Evolutionary conservation across 2,797 vertebrate genomes (phyloP).

Genomic region (Crenuchus spilurus): DNA sequence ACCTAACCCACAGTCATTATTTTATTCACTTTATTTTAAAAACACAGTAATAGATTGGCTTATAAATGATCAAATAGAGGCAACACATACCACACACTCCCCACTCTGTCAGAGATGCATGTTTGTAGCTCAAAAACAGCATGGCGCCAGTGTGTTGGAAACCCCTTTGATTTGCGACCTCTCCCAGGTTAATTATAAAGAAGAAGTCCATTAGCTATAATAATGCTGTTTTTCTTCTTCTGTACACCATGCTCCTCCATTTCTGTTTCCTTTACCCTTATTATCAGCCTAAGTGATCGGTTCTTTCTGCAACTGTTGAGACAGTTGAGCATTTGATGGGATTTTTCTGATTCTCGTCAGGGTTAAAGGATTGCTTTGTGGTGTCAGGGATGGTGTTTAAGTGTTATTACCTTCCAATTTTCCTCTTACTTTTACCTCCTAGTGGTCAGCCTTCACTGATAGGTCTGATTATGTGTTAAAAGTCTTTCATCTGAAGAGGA

Average conservation of each 20-base stretch:
- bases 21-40: background rate
- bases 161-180: conserved; percentile 59
- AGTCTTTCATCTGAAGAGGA: conserved; percentile 29
- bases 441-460: conserved; percentile 34
- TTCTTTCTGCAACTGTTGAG: background rate
- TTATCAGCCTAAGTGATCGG: conserved; percentile 5
- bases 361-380: conserved; percentile 12
- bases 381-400: conserved; percentile 31
- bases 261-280: conserved; percentile 24
- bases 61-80: conserved; percentile 44
- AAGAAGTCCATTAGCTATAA: conserved; percentile 53
- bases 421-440: conserved; percentile 49
- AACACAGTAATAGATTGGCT: conserved; percentile 22
- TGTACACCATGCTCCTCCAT: conserved; percentile 24
- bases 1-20: too few relatives aligned
- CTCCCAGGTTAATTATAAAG: conserved; percentile 62
- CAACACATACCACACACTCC: conserved; percentile 13
- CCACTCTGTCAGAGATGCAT: conserved; percentile 13
- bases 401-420: conserved; percentile 41
- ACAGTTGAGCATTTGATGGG: conserved; percentile 3
- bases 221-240: conserved; percentile 47
- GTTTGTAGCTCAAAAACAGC: conserved; percentile 42
- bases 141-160: conserved; percentile 48
- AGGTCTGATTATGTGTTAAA: background rate
- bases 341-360: background rate